phyloP scores from a whole-genome alignment of 2,113 vertebrate genomes.

The Echinops telfairi region DNA sequence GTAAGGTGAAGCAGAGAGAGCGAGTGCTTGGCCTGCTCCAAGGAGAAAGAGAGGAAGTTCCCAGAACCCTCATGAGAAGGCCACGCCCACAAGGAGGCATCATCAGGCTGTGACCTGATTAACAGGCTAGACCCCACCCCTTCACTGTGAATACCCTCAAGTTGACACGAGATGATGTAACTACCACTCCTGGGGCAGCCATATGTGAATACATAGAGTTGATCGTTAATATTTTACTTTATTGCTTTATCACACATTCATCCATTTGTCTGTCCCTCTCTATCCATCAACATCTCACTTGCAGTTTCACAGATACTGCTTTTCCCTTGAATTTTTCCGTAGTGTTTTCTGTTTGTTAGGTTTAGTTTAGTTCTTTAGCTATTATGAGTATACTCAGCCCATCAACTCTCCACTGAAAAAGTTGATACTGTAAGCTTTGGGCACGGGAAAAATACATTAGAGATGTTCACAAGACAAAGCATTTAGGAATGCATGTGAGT shows the following conservation, averaged over 20 bases:
- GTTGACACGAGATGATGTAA: too few species aligned
- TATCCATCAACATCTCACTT: neutral
- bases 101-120: too few species aligned
- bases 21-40: too few species aligned
- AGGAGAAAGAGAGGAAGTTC: too few species aligned
- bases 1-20: too few species aligned
- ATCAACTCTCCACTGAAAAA: neutral
- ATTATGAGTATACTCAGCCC: neutral
- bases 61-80: too few species aligned
- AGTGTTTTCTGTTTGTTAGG: neutral
- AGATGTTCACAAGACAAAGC: neutral
- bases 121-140: too few species aligned
- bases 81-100: too few species aligned
- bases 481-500: too few species aligned
- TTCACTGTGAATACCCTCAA: too few species aligned
- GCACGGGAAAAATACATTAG: neutral
- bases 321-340: neutral
- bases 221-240: neutral
- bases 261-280: neutral
- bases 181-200: neutral
- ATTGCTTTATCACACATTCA: neutral
- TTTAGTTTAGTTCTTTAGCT: neutral
- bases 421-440: neutral
- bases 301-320: neutral
- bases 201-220: neutral